Conservation (phyloP, 1,140 invertebrate species). For the Leptinotarsa texana region DNA sequence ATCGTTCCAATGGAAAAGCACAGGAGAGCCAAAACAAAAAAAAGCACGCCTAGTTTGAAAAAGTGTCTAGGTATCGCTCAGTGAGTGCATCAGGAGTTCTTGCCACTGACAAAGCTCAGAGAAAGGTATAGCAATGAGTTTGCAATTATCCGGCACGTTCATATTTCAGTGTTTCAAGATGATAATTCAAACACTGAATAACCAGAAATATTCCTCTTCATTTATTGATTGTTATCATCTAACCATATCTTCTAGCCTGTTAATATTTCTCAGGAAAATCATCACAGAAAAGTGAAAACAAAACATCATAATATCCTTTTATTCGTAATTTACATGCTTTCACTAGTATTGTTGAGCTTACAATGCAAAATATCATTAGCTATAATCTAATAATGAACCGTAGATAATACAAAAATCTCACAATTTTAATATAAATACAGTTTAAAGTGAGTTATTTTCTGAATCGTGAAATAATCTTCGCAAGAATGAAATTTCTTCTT, state of each 20-base stretch:
- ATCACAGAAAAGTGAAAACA: neutral
- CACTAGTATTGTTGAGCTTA: neutral
- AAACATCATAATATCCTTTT: neutral
- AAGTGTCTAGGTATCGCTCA: too few relatives aligned
- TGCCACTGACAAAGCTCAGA: too few relatives aligned
- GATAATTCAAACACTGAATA: too few relatives aligned
- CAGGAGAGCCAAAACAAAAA: too few relatives aligned
- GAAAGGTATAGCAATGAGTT: too few relatives aligned
- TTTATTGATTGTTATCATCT: too few relatives aligned
- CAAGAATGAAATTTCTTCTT: neutral
- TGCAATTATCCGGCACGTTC: too few relatives aligned
- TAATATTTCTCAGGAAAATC: constrained; percentile 6
- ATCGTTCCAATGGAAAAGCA: too few relatives aligned
- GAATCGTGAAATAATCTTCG: neutral
- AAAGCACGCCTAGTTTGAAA: too few relatives aligned
- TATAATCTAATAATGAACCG: neutral
- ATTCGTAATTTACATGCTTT: neutral
- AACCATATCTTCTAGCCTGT: neutral
- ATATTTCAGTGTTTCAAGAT: too few relatives aligned
- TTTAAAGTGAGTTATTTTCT: constrained; percentile 2
- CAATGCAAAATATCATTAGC: neutral
- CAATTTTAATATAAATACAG: neutral
- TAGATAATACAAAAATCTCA: neutral
- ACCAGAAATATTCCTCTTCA: too few relatives aligned
- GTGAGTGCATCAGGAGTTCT: too few relatives aligned